These are phyloP conservation scores for Yoshiicerus persimilis DNA, from an alignment of 1,140 invertebrate genomes.

Conservation along the genomic window DNA sequence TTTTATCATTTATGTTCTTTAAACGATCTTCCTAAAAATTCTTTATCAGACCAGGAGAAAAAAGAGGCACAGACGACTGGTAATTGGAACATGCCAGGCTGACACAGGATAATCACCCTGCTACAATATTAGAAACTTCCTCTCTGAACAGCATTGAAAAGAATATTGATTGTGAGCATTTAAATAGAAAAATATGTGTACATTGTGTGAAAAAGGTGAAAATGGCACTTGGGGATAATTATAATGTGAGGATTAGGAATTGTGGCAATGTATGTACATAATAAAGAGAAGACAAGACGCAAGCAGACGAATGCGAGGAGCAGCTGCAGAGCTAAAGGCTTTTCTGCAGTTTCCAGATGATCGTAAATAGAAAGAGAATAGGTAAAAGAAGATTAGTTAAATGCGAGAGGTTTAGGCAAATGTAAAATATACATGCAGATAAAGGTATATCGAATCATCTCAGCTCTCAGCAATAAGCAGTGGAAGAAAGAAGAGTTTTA, in stretches of 20 bases:
- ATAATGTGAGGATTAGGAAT: neutral
- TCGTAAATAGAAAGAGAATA: neutral
- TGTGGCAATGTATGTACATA: neutral
- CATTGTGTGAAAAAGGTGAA: neutral
- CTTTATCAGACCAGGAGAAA: neutral
- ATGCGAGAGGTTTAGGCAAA: neutral
- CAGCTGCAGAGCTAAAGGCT: neutral
- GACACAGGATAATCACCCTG: neutral
- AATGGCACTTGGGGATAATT: conserved; percentile 14
- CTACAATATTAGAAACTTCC: neutral
- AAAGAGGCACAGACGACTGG: neutral
- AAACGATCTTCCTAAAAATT: neutral
- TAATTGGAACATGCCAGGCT: neutral
- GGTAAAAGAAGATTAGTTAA: neutral
- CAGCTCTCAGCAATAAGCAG: neutral
- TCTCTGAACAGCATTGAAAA: neutral
- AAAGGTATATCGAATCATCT: neutral
- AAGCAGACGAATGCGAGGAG: neutral
- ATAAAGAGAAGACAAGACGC: neutral
- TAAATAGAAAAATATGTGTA: neutral
- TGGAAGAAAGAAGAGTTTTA: neutral
- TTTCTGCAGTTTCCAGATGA: neutral
- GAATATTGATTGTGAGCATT: neutral
- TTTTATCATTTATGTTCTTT: neutral
- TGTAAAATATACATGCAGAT: too few relatives aligned